A percentile compares a stretch with the other conserved stretches of the same genome.
phyloP scores from a whole-genome alignment of 2,888 invertebrate species.

The Athalia cordata region DNA sequence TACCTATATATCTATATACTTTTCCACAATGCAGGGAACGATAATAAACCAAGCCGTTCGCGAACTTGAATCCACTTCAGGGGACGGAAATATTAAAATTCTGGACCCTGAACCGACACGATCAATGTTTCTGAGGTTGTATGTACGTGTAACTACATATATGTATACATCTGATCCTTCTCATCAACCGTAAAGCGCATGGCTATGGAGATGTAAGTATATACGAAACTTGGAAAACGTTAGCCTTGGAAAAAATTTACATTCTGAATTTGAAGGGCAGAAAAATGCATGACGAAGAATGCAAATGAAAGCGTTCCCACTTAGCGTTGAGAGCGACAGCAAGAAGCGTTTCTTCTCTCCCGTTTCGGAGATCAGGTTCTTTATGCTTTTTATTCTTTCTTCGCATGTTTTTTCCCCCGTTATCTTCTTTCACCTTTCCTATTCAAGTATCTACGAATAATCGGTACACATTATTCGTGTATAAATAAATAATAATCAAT shows the following conservation, averaged over 20 bases:
- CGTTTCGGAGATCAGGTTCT: neutral
- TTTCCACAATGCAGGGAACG: neutral
- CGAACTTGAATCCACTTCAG: neutral
- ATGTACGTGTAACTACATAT: too few relatives aligned
- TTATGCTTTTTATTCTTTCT: neutral
- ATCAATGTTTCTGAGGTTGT: too few relatives aligned
- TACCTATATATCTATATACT: neutral
- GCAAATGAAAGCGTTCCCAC: constrained; percentile 41
- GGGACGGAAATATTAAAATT: neutral
- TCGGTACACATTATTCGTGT: constrained; percentile 12
- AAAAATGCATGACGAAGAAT: constrained; percentile 38
- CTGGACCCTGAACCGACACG: too few relatives aligned
- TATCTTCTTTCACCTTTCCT: neutral
- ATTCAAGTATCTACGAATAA: constrained; percentile 13
- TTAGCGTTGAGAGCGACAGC: constrained; percentile 31
- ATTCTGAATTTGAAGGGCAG: constrained; percentile 33
- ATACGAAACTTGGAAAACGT: neutral
- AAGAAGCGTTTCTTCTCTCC: constrained; percentile 22
- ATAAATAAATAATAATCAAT: constrained; percentile 31
- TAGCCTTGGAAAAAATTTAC: neutral
- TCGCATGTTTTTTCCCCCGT: neutral
- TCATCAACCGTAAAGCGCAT: neutral
- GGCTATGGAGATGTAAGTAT: neutral
- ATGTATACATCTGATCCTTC: neutral
- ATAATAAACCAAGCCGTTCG: neutral